These are phyloP conservation scores for Watersipora subatra DNA, from an alignment of 1,140 invertebrate genomes.

Conservation along the genomic window DNA sequence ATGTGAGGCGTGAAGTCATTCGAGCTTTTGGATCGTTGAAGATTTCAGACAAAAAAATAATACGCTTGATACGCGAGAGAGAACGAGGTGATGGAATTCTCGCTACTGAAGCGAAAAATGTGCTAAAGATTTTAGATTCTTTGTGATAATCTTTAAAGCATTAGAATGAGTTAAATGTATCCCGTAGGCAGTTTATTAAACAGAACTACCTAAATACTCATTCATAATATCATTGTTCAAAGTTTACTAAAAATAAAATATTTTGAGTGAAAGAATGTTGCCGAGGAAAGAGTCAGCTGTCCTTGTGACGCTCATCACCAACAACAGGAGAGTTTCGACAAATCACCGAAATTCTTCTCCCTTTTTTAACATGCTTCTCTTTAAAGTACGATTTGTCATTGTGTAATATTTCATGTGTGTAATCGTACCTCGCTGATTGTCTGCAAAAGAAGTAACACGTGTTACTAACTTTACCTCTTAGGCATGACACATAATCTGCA, in stretches of 20 bases:
- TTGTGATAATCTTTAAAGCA: too few relatives aligned
- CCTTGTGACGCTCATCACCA: too few relatives aligned
- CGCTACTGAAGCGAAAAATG: constrained; percentile 16
- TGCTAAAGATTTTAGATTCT: neutral
- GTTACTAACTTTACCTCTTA: too few relatives aligned
- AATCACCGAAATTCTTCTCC: constrained; percentile 75
- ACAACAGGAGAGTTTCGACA: constrained; percentile 61
- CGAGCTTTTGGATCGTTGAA: constrained; percentile 25
- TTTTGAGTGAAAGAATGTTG: too few relatives aligned
- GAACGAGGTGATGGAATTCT: constrained; percentile 26
- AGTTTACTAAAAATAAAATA: too few relatives aligned
- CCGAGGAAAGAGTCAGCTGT: too few relatives aligned
- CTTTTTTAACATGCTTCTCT: constrained; percentile 48
- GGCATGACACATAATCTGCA: too few relatives aligned
- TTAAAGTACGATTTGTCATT: constrained; percentile 62
- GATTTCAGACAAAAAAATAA: constrained; percentile 21
- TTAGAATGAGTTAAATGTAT: too few relatives aligned
- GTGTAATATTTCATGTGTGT: constrained; percentile 77
- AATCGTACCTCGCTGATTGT: constrained; percentile 67
- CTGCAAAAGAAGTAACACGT: constrained; percentile 47
- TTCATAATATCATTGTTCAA: too few relatives aligned
- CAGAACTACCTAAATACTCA: too few relatives aligned
- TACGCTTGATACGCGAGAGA: constrained; percentile 25
- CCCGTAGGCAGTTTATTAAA: too few relatives aligned
- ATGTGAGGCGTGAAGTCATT: constrained; percentile 33